Conservation (phyloP, 2,113 vertebrate species). For the Neogale vison region DNA sequence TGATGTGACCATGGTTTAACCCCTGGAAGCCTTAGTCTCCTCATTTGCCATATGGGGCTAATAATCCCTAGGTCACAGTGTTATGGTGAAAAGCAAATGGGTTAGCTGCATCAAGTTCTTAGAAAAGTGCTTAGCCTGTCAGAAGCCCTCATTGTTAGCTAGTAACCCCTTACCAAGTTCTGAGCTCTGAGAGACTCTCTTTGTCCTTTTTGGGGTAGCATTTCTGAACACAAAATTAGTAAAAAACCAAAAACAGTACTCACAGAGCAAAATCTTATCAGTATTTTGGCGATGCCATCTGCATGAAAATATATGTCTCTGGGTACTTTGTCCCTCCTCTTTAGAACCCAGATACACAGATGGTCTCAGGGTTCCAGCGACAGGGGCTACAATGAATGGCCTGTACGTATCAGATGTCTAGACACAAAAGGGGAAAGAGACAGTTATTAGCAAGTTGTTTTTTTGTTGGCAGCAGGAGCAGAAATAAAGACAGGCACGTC, state of each 20-base stretch:
- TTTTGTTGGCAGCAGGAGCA: neutral
- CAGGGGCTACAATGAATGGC: neutral
- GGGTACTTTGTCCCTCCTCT: neutral
- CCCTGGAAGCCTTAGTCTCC: neutral
- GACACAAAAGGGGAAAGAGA: neutral
- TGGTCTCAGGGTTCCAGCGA: neutral
- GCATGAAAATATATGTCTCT: neutral
- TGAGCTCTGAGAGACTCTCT: neutral
- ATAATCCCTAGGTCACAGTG: neutral
- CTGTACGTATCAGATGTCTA: neutral
- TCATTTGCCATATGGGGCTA: neutral
- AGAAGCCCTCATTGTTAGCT: neutral
- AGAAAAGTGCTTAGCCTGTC: neutral
- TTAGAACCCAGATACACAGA: neutral
- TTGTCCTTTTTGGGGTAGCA: neutral
- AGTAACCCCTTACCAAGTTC: neutral
- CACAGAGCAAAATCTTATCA: neutral
- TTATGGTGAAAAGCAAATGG: neutral
- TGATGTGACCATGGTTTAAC: neutral
- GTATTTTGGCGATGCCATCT: neutral
- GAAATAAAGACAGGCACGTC: neutral
- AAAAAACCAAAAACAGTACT: neutral
- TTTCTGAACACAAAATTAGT: constrained; percentile 5
- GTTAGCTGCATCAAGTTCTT: neutral
- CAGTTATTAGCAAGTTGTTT: neutral